Base-by-base conservation (phyloP, 2,797 vertebrate genomes). In the Gephyroberyx darwinii region DNA sequence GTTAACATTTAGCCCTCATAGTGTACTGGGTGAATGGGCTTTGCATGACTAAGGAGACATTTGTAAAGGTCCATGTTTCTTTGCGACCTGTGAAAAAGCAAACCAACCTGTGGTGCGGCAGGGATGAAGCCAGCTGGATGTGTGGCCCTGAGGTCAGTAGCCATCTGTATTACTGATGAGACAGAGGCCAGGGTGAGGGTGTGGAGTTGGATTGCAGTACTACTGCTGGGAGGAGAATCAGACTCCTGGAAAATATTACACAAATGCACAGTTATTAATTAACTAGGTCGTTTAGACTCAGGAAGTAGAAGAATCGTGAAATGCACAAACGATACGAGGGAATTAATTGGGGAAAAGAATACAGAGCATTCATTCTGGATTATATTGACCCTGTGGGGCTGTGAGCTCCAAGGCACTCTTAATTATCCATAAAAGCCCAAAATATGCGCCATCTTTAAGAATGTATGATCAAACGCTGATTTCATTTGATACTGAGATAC, bases 81-180 rank as follows among this genome's bases (percentile, higher is more conserved):
- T 7, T 35, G 33, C 33, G 10, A 57, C 8, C 37, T 7, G 51
- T 26, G 51, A 22, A 19, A 14, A 16, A 58, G 0, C 1, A 59
- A 35, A 65, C 71, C 0, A 5, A 92, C 92, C 89, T 91, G 90
- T 66, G 85, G 84, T 10, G 75, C 5, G 17, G 83, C 8, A 53
- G 89, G 84, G 67, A 90, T 84, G 20, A 92, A 90, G 67, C 85
- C 86, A 8, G 81, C 71, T 33, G 84, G 71, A 58, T 91, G 90
- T 50, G 82, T 1, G 10, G 77, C 74, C 65, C 88, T 87, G 69
- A 83, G 67, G 57, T 89, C 86, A 57, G 90, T 39, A 41, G 89
- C 59, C 84, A 92, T 85, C 75, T 92, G 92, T 52, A 92, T 80
- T 33, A 91, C 58, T 5, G 89, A 85, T 31, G 88, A 89, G 57